Evolutionary conservation across 2,797 vertebrate species (phyloP), one percentile per base, ranked within the genome.

Genomic region (Lacerta agilis): DNA sequence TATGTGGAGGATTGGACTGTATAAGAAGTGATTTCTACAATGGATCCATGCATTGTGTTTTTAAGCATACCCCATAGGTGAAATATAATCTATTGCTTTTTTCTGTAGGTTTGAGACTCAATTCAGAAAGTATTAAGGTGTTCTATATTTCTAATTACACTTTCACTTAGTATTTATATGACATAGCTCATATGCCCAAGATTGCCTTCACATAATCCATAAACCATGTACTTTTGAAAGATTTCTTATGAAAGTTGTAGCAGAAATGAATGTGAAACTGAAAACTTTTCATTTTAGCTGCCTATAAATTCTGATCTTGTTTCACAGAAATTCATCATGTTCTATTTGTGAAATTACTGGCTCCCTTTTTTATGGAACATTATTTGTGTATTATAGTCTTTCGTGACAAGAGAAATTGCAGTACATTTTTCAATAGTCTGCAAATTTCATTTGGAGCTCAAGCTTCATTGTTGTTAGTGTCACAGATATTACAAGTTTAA

Each of bases 321-420:
- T 92, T 89, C 38, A 88, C 43, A 90, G 38, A 55, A 91, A 89
- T 71, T 80, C 2, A 41, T 45, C 25, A 17, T 29, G 67, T 3
- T 7, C 0, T 33, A 55, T 86, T 88, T 69, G 1, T 82, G 20
- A 66, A 81, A 80, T 85, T 78, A 45, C 20, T 11, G 1, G 25
- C 27, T 67, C 38, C 27, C 43, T 71, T 69, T 25, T 81, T 2
- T 66, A 25, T 27, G 33, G 10, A 83, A 88, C 9, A 33, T 2
- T 41, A 61, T 61, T 49, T 73, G 71, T 72, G n/a, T 6, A 25
- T 0, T n/a, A 29, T 0, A 29, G 76, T 45, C 71, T 92, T 72
- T 33, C 23, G 64, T 73, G 10, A 79, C 83, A 89, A 94, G 58
- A 0, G 11, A 91, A 88, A 86, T 36, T 1, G 13, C 82, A 18